These are phyloP conservation scores for Tragelaphus oryx DNA, from an alignment of 2,797 vertebrate species.

Conservation along the genomic window DNA sequence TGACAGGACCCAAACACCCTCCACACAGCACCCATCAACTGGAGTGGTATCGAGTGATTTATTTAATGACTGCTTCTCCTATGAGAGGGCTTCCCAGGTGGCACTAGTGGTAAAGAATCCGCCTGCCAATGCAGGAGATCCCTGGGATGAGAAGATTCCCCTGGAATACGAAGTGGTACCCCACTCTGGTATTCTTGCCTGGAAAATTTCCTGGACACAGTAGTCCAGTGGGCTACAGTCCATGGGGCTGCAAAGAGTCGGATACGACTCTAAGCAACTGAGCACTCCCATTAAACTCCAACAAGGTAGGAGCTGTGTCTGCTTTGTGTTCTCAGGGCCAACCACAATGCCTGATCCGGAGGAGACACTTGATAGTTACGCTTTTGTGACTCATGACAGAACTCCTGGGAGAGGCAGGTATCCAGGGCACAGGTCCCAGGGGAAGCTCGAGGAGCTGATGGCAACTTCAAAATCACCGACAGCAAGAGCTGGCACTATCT, in stretches of 20 bases:
- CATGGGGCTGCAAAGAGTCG: neutral
- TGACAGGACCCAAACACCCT: neutral
- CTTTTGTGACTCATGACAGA: neutral
- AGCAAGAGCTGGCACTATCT: neutral
- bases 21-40: neutral
- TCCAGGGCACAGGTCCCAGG: neutral
- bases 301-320: neutral
- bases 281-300: neutral
- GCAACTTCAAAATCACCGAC: neutral
- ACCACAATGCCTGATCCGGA: neutral
- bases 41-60: accelerated
- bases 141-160: neutral
- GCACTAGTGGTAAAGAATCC: neutral
- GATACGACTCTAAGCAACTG: neutral
- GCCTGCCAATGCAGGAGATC: neutral
- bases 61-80: neutral
- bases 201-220: neutral
- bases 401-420: neutral
- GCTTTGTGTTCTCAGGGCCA: neutral
- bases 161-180: neutral
- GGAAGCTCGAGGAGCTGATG: neutral
- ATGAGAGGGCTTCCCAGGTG: neutral
- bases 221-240: neutral
- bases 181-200: neutral
- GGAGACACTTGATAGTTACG: neutral